A percentile compares a stretch with the other conserved stretches of the same genome.
Evolutionary conservation across 2,888 invertebrate genomes (phyloP).

Genomic region (Ornithoptera alexandrae): DNA sequence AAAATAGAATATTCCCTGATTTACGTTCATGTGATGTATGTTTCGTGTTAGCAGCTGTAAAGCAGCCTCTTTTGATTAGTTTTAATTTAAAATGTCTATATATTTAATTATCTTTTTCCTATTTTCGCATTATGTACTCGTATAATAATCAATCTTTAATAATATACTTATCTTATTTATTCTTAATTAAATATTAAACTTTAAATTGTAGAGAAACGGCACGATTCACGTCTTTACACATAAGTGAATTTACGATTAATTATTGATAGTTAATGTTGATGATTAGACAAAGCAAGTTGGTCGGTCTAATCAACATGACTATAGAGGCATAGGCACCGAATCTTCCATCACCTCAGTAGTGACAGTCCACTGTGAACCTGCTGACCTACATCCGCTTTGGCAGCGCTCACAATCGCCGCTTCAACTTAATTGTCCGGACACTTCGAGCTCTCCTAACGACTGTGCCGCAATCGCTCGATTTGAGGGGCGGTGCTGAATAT

Average conservation of each 20-base stretch:
- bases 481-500: constrained; percentile 63
- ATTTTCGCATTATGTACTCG: no score
- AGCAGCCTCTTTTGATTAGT: no score
- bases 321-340: constrained; percentile 47
- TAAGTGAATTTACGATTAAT: not conserved
- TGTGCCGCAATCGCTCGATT: constrained; percentile 76
- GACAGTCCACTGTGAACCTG: constrained; percentile 69
- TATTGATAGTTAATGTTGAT: not conserved
- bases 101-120: no score
- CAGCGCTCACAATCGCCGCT: constrained; percentile 78
- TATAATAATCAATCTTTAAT: no score
- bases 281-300: constrained; percentile 6
- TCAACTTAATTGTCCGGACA: constrained; percentile 80
- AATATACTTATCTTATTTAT: no score
- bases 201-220: no score
- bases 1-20: not conserved
- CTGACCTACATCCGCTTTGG: constrained; percentile 80
- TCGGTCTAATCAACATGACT: constrained; percentile 11
- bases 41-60: no score
- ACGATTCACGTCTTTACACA: no score
- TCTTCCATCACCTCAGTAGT: constrained; percentile 61
- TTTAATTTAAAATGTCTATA: no score
- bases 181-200: no score
- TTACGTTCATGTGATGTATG: not conserved
- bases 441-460: constrained; percentile 77